Conservation (phyloP, 2,113 vertebrate species). For the Heteronetta atricapilla region DNA sequence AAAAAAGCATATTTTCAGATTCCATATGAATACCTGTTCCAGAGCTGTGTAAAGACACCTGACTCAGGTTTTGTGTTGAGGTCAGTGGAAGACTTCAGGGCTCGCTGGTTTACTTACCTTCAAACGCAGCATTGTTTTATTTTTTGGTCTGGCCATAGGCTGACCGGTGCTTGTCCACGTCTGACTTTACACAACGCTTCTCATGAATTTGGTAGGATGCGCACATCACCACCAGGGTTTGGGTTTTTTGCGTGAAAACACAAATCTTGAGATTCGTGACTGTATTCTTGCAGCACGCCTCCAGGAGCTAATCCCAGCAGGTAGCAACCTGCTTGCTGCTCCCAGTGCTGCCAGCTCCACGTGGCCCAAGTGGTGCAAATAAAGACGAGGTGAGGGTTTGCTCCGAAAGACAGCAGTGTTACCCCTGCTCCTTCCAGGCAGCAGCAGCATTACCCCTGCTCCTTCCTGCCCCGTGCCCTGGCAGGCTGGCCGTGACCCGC, state of each 20-base stretch:
- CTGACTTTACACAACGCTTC: neutral
- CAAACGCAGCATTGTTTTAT: neutral
- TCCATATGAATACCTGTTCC: neutral
- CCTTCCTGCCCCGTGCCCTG: accelerated
- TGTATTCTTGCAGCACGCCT: neutral
- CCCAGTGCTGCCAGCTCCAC: neutral
- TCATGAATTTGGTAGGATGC: neutral
- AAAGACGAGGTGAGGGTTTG: neutral
- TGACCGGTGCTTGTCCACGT: neutral
- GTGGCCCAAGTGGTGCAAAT: neutral
- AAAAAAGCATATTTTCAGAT: conserved; percentile 14
- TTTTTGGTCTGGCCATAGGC: neutral
- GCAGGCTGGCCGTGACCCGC: neutral
- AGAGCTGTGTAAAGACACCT: neutral
- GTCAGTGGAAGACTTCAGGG: neutral
- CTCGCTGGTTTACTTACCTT: neutral
- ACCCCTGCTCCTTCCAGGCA: neutral
- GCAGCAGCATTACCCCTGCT: neutral
- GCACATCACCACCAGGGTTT: neutral
- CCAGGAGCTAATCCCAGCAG: neutral
- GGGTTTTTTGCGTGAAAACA: neutral
- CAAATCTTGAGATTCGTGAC: accelerated
- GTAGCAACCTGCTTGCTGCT: neutral
- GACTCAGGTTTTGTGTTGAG: neutral
- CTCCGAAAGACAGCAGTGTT: neutral